Evolutionary conservation across 2,797 vertebrate species (phyloP), one percentile per base, ranked within the genome.

Genomic region (Phylloscopus collybita): DNA sequence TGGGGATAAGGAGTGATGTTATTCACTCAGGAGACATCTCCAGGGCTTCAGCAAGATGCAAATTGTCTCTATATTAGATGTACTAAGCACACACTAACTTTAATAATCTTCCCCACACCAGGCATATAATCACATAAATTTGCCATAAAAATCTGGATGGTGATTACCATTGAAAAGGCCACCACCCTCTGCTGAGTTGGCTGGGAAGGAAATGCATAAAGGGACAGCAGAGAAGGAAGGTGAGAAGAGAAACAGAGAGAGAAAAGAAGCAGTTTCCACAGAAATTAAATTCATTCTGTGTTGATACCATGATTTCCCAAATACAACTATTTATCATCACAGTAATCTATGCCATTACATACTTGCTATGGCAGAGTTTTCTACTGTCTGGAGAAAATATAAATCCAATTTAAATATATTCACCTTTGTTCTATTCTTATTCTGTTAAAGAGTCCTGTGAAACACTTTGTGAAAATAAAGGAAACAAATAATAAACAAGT

Each of bases 261-360:
- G 22, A 79, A 84, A 85, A 45, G 8, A 50, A 82, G 49, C 29
- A 23, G 11, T 19, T 82, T 70, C 49, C 57, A 66, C 23, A 89
- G 54, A 75, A 80, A 89, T 49, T 15, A 34, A 82, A 78, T 87
- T 67, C 38, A 36, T 34, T 61, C 38, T 67, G 38, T 60, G 30
- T 19, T 73, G 25, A n/a, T 71, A 71, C 83, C 5, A 3, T 5
- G 4, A 53, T 53, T 95, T 96, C 88, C 79, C 87, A 91, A 92
- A 74, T n/a, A 80, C 32, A 92, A 21, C 36, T 86, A 42, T 62
- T 86, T 69, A 95, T 82, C 70, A 64, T 62, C 56, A 54, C 1
- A 6, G 66, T 65, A 92, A 94, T 93, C 90, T 57, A 78, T 34
- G 50, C 42, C 78, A 72, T 79, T 92, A 87, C 72, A 84, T 92